phyloP scores from a whole-genome alignment of 2,888 invertebrate genomes.

The Spodoptera exigua region DNA sequence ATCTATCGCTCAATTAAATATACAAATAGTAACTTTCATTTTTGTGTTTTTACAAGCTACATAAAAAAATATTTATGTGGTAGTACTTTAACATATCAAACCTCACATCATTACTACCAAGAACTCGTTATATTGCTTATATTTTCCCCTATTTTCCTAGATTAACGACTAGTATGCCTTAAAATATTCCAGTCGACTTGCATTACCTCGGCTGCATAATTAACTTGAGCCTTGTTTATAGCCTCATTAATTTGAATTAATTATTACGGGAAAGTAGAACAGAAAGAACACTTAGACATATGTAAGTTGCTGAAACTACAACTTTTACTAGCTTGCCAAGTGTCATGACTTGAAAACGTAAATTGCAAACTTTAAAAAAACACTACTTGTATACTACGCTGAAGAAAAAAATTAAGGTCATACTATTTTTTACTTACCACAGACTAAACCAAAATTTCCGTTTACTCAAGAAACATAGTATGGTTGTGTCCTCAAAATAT shows the following conservation, averaged over 20 bases:
- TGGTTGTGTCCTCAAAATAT: too few species aligned
- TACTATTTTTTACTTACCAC: too few species aligned
- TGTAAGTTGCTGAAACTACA: constrained; percentile 6
- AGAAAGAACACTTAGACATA: constrained; percentile 19
- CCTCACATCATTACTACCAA: constrained; percentile 19
- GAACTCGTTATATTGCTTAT: constrained; percentile 29
- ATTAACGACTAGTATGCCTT: constrained; percentile 31
- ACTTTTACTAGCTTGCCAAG: background rate
- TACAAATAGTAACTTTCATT: too few species aligned
- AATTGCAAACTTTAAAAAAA: background rate
- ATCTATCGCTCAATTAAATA: too few species aligned
- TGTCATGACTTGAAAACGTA: too few species aligned
- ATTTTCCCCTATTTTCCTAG: constrained; percentile 27
- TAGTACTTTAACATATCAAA: constrained; percentile 27
- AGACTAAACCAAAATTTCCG: too few species aligned
- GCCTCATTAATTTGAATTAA: constrained; percentile 55
- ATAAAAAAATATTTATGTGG: too few species aligned
- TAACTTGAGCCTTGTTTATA: constrained; percentile 56
- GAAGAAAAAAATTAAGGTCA: too few species aligned
- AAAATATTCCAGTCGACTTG: constrained; percentile 56
- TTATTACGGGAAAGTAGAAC: constrained; percentile 28
- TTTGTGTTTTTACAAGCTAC: too few species aligned
- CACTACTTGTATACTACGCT: too few species aligned
- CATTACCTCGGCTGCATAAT: constrained; percentile 61
- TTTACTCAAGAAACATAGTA: too few species aligned